phyloP scores from a whole-genome alignment of 2,113 vertebrate species.

The Seriola quinqueradiata region DNA sequence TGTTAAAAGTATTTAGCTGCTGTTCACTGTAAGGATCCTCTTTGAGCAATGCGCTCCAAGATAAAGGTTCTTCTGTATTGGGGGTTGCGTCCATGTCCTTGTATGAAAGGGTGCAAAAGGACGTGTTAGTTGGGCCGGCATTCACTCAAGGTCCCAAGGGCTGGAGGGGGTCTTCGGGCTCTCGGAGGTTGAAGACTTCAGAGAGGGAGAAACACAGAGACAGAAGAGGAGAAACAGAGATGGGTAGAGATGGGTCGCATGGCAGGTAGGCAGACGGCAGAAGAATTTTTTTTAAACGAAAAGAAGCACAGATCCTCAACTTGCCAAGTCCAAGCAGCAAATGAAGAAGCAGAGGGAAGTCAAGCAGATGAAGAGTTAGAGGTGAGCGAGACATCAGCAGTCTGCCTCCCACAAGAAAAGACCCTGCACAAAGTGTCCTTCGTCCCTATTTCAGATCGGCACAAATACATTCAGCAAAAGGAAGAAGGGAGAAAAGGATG shows the following conservation, averaged over 20 bases:
- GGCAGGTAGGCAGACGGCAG: slow-evolving; percentile 72
- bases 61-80: slow-evolving; percentile 66
- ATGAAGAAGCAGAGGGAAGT: slow-evolving; percentile 76
- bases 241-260: slow-evolving; percentile 83
- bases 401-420: slow-evolving; percentile 63
- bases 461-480: slow-evolving; percentile 83
- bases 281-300: slow-evolving; percentile 67
- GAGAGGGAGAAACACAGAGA: slow-evolving; percentile 83
- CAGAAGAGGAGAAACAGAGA: slow-evolving; percentile 85
- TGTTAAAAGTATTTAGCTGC: slow-evolving; percentile 55
- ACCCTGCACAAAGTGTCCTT: slow-evolving; percentile 67
- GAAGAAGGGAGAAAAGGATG: slow-evolving; percentile 66
- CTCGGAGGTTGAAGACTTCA: slow-evolving; percentile 86
- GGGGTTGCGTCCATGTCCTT: slow-evolving; percentile 73
- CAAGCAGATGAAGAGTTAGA: slow-evolving; percentile 75
- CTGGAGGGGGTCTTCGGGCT: slow-evolving; percentile 83
- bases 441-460: slow-evolving; percentile 70
- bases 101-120: slow-evolving; percentile 66
- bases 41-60: slow-evolving; percentile 66
- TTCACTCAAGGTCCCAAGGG: slow-evolving; percentile 88
- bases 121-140: slow-evolving; percentile 72
- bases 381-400: slow-evolving; percentile 69
- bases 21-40: slow-evolving; percentile 53
- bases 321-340: slow-evolving; percentile 78
- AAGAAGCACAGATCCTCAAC: slow-evolving; percentile 72